A percentile compares a stretch with the other conserved stretches of the same genome.
These are phyloP conservation scores for Sapayoa aenigma DNA, from an alignment of 2,113 vertebrate species.

Conservation along the genomic window DNA sequence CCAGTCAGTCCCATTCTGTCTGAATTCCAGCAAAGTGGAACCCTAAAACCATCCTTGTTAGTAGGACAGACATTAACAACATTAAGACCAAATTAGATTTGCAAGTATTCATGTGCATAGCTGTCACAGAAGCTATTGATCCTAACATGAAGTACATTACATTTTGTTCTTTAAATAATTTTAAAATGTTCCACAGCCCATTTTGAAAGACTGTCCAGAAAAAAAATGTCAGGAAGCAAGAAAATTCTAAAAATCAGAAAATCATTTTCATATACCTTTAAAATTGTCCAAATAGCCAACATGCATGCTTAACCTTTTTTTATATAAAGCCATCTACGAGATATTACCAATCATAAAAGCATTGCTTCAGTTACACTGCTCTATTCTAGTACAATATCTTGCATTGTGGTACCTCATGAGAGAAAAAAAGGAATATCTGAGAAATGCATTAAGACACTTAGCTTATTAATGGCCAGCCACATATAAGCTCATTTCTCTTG, in stretches of 20 bases:
- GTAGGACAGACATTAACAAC: neutral
- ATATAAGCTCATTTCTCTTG: constrained; percentile 1
- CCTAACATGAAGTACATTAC: neutral
- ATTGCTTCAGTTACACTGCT: neutral
- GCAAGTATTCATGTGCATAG: neutral
- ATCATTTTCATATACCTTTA: neutral
- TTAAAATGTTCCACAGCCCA: neutral
- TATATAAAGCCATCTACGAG: neutral
- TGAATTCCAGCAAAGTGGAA: neutral
- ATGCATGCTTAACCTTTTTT: neutral
- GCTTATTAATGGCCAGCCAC: neutral
- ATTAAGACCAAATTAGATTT: neutral
- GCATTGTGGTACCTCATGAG: neutral
- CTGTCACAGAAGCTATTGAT: neutral
- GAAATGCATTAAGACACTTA: neutral
- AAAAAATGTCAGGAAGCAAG: neutral
- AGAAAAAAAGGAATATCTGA: neutral
- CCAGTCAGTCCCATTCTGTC: neutral
- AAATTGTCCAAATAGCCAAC: neutral
- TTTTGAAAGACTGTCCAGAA: neutral
- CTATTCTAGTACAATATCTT: neutral
- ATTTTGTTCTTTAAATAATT: constrained; percentile 10
- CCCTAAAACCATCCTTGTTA: neutral
- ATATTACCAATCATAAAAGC: neutral
- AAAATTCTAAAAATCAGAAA: neutral